Base-by-base conservation (phyloP, 23 tunicate species). In the Diplosoma virens region DNA sequence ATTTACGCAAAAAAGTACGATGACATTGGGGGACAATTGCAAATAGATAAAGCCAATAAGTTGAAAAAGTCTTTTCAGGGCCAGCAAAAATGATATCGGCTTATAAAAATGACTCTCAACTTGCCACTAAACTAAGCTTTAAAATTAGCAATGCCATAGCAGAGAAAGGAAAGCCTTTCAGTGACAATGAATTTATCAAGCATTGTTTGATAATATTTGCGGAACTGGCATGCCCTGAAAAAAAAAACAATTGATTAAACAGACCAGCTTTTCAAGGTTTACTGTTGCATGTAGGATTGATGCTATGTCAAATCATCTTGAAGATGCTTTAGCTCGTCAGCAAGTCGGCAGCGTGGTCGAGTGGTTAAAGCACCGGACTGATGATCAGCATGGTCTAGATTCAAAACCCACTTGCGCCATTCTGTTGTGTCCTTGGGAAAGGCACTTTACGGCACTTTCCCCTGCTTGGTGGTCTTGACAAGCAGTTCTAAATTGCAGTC, bases 131-230 rank as follows among this genome's bases (percentile, higher is more conserved):
- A 48, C 36, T 72, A 61, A 72, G 78, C 78, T 47, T 47, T 33
- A 50, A 72, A 28, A 72, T 48, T 24, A 21, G 61, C 33, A 61
- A 72, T 47, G 78, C 78, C 3, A 72, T 72, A 21, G 78, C 78
- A 47, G 78, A 47, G 35, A 72, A 48, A 72, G 78, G 78, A 9
- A 72, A 72, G 28, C 18, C 78, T 47, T 48, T 47, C 78, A 48
- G 78, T 72, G 78, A 72, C 14, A 61, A 61, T 14, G 61, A 72
- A 72, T 72, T 72, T 48, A 50, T 72, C 33, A 72, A 72, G 25
- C 32, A 48, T 48, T 72, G 33, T 25, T 47, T 72, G 28, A 22
- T 7, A 3, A 68, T 72, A 72, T 72, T 72, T 72, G 9, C 60
- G 26, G 63, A 72, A 47, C n/a, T 7, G 32, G 78, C 33, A 50